Evolutionary conservation across 2,888 invertebrate genomes (phyloP), one percentile per base, ranked within the genome.

Genomic region (Caprella mutica): DNA sequence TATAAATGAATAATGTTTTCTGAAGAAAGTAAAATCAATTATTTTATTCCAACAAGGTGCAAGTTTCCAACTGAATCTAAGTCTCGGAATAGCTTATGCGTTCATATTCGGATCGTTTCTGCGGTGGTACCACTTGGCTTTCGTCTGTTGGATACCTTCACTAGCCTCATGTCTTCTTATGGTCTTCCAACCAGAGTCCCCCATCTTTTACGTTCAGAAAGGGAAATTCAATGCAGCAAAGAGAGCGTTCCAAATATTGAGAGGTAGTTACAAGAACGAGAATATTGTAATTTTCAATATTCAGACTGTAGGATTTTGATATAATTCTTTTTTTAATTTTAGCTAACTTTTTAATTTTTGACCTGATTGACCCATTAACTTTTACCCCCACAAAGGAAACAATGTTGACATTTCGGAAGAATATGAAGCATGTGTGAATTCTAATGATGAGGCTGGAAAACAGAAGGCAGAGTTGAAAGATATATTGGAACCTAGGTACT

Each of bases 71-170:
- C 21, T 48, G 12, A 48, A 30, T 27, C 12, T 48, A 4, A 30
- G 48, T 3, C 19, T 30, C 19, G 48, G 48, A 19, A 48, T 48
- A 19, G 48, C 30, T 3, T 48, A 48, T 23, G 30, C 17, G 2
- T 48, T 30, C 48, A 14, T 21, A 9, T 48, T 60, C 42, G 60
- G 60, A 2, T 56, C 33, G 14, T 23, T 53, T 5, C 17, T 56
- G 8, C 30, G 21, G 23, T 60, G 60, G 60, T 33, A 54, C 50
- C 26, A 56, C 43, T 19, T 60, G 30, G 53, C 60, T 14, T 29
- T 60, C 26, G 35, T 54, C 6, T 56, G 60, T 39, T 46, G 56
- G 21, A 23, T 56, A 14, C 56, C 56, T 42, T 56, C 60, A 2
- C 12, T 38, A 9, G 14, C 50, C 9, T 46, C 56, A 14, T 26